These are phyloP conservation scores for Cephus sareptanus DNA, from an alignment of 2,888 invertebrate species.

Conservation along the genomic window DNA sequence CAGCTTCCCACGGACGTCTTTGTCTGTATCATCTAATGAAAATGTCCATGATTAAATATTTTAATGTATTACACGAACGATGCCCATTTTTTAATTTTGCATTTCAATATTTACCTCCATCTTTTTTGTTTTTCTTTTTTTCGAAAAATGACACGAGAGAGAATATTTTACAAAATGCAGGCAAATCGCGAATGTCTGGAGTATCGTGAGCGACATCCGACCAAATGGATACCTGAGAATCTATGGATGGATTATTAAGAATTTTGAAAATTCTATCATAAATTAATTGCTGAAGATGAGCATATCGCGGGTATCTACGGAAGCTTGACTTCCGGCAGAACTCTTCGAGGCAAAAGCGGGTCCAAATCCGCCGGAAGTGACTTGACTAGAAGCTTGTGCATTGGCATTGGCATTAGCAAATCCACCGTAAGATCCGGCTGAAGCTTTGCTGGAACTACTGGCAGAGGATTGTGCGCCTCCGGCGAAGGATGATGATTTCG, in stretches of 20 bases:
- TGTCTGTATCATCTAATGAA: background rate
- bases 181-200: background rate
- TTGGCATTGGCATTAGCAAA: conserved; percentile 40
- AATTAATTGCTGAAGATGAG: conserved; percentile 43
- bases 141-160: background rate
- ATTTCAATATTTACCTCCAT: background rate
- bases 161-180: background rate
- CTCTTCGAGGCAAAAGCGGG: conserved; percentile 35
- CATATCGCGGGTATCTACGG: conserved; percentile 38
- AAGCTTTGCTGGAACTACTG: conserved; percentile 36
- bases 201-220: background rate
- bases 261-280: background rate
- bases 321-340: conserved; percentile 42
- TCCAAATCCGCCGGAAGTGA: conserved; percentile 23
- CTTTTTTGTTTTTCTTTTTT: background rate
- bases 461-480: conserved; percentile 31
- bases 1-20: background rate
- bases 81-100: background rate
- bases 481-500: conserved; percentile 14
- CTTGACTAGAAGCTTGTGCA: conserved; percentile 21
- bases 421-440: conserved; percentile 30
- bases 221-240: background rate
- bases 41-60: background rate
- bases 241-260: background rate
- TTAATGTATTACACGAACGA: background rate